phyloP scores from a whole-genome alignment of 2,113 vertebrate species.

The Aix galericulata region DNA sequence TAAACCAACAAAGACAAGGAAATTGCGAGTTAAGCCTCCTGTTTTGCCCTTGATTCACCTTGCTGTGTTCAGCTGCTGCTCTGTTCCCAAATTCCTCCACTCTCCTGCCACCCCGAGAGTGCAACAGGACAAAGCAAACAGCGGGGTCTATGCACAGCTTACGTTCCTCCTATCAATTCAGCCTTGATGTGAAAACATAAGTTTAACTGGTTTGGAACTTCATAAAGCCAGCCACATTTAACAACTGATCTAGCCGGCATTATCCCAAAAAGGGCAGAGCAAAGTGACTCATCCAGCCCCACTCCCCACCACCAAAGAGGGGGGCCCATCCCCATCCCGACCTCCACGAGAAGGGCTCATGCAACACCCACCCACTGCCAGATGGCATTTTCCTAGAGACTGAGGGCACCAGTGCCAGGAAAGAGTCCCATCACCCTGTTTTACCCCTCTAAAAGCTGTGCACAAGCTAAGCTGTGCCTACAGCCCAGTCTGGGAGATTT shows the following conservation, averaged over 20 bases:
- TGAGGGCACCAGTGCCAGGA: neutral
- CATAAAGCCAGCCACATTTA: neutral
- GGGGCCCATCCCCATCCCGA: neutral
- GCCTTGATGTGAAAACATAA: neutral
- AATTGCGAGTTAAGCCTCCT: constrained; percentile 63
- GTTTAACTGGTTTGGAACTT: neutral
- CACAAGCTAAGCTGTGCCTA: neutral
- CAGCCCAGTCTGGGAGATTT: neutral
- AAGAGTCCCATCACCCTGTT: neutral
- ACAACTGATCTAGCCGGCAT: neutral
- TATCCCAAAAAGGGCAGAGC: neutral
- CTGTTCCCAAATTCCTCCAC: neutral
- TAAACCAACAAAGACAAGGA: constrained; percentile 63
- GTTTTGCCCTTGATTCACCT: constrained; percentile 54
- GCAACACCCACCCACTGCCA: neutral
- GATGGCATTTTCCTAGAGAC: neutral
- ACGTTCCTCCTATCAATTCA: neutral
- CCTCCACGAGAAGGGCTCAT: neutral
- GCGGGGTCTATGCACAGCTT: rapidly evolving
- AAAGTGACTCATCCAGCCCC: neutral
- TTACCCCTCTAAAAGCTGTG: neutral
- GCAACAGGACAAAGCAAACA: neutral
- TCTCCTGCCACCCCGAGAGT: neutral
- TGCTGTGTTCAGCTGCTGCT: constrained; percentile 31
- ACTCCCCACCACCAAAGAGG: neutral